Conservation (phyloP, 2,797 vertebrate species). For the Peromyscus nudipes region DNA sequence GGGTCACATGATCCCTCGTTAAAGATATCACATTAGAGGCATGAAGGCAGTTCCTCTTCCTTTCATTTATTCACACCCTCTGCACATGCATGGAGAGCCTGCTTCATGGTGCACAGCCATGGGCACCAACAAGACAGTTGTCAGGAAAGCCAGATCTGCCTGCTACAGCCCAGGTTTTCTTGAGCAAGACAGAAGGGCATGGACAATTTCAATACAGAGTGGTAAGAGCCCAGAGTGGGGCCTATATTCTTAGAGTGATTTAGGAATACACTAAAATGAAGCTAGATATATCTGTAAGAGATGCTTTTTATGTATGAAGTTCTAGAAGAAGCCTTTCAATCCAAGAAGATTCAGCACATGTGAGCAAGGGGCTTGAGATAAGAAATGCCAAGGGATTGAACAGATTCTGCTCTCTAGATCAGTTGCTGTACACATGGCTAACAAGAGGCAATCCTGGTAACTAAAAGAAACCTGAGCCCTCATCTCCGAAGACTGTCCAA, state of each 20-base stretch:
- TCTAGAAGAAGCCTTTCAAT: background rate
- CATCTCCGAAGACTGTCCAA: background rate
- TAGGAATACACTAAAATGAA: constrained; percentile 24
- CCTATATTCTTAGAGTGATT: background rate
- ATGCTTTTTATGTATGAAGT: background rate
- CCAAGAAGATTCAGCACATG: background rate
- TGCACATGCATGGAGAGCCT: background rate
- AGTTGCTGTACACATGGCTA: background rate
- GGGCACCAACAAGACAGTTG: background rate
- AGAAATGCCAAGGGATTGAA: background rate
- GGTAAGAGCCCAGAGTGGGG: background rate
- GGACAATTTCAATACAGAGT: background rate
- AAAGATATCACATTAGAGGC: background rate
- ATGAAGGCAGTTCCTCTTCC: background rate
- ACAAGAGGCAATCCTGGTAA: background rate
- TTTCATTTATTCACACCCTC: background rate
- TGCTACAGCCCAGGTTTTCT: background rate
- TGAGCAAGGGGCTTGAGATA: background rate
- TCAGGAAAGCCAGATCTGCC: background rate
- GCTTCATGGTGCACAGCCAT: background rate
- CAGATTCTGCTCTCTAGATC: background rate
- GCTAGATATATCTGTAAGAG: background rate
- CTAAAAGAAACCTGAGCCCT: constrained; percentile 16
- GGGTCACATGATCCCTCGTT: background rate
- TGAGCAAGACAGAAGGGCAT: accelerated